A percentile compares a stretch with the other conserved stretches of the same genome.
Evolutionary conservation across 2,113 vertebrate genomes (phyloP).

Genomic region (Seriola quinqueradiata): DNA sequence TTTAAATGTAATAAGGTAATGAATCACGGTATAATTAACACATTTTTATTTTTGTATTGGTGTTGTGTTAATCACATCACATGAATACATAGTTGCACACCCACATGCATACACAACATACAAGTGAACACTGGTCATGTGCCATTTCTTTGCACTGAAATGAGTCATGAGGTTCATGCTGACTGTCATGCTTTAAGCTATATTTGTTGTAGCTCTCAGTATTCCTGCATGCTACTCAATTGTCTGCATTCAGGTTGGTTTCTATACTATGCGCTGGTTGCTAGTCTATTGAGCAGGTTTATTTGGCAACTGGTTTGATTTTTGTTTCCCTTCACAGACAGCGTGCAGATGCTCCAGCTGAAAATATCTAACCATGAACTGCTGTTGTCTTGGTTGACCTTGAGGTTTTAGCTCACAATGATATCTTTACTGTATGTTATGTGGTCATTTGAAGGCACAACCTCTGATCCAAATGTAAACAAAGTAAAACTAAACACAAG

Average conservation of each 20-base stretch:
- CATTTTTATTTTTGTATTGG: background rate
- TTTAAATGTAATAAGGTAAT: conserved; percentile 5
- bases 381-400: background rate
- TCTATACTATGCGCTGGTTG: background rate
- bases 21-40: background rate
- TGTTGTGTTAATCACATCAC: background rate
- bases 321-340: background rate
- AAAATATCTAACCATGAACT: background rate
- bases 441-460: background rate
- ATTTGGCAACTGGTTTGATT: background rate
- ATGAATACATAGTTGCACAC: conserved; percentile 1
- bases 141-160: background rate
- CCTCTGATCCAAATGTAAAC: background rate
- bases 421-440: background rate
- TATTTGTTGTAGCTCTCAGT: background rate
- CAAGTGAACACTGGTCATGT: conserved; percentile 6
- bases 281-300: background rate
- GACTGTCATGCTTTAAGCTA: background rate
- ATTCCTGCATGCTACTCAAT: background rate
- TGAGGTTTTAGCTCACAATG: background rate
- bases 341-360: background rate
- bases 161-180: background rate
- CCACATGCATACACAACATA: background rate
- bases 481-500: too few species aligned
- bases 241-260: background rate